Evolutionary conservation across 2,797 vertebrate genomes (phyloP).

Genomic region (Allobates femoralis): DNA sequence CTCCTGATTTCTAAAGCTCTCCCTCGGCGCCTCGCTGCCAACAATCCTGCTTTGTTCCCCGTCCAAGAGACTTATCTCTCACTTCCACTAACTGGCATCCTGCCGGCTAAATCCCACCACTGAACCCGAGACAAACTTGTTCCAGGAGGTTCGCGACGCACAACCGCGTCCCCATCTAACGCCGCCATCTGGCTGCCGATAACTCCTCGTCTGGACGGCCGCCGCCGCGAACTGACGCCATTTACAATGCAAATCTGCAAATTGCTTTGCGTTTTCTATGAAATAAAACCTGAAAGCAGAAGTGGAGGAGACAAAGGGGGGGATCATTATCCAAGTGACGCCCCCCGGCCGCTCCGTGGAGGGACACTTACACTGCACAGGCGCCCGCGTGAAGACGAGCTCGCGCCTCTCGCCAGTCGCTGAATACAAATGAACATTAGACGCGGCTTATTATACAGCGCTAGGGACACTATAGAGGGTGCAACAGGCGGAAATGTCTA

Average conservation of each 20-base stretch:
- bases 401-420: not conserved
- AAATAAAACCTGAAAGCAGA: not conserved
- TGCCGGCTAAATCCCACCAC: conserved; percentile 52
- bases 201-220: conserved; percentile 7
- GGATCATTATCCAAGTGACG: not conserved
- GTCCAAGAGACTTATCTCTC: conserved; percentile 62
- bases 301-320: not conserved
- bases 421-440: not conserved
- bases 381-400: not conserved
- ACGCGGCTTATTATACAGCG: not conserved
- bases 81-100: conserved; percentile 57
- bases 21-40: conserved; percentile 51
- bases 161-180: conserved; percentile 3
- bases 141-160: conserved; percentile 1
- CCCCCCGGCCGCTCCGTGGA: not conserved
- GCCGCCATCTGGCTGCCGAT: conserved; percentile 45
- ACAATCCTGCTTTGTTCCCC: conserved; percentile 58
- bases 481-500: not conserved
- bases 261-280: not conserved
- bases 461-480: not conserved
- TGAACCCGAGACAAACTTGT: conserved; percentile 34
- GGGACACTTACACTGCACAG: conserved; percentile 9
- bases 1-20: conserved; percentile 55
- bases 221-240: not conserved
- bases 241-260: conserved; percentile 22